Evolutionary conservation across 2,113 vertebrate genomes (phyloP).

Genomic region (Indicator indicator): DNA sequence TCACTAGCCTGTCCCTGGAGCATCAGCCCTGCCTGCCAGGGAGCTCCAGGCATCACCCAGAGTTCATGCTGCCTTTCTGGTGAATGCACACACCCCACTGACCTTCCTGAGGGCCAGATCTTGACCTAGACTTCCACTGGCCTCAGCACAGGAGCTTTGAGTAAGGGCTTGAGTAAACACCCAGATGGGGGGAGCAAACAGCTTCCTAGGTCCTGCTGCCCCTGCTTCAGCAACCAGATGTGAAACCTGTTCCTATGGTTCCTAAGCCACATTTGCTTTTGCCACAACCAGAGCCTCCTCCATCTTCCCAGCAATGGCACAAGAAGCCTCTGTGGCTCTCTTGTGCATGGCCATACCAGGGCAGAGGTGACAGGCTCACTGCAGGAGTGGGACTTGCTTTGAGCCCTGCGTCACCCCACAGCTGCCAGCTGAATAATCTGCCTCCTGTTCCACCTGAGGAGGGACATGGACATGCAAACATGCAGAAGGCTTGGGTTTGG

Average conservation of each 20-base stretch:
- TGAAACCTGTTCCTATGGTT: not conserved
- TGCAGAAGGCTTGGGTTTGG: not conserved
- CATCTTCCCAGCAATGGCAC: fast-evolving
- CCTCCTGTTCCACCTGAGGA: not conserved
- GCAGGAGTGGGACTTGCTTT: fast-evolving
- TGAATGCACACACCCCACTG: not conserved
- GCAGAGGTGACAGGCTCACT: fast-evolving
- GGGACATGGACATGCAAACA: not conserved
- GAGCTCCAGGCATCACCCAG: not conserved
- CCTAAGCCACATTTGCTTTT: not conserved
- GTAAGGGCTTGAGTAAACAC: not conserved
- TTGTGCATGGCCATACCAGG: not conserved
- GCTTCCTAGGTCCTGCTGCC: not conserved
- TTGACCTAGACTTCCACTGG: not conserved
- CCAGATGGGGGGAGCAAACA: not conserved
- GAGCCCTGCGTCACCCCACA: not conserved
- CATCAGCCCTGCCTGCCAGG: not conserved
- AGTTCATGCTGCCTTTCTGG: not conserved
- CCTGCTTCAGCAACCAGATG: not conserved
- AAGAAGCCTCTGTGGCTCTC: not conserved
- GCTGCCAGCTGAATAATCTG: not conserved
- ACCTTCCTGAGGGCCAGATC: not conserved
- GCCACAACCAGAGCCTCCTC: not conserved
- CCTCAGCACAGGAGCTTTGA: not conserved
- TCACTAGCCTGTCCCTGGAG: not conserved